Base-by-base conservation (phyloP, 2,888 invertebrate species). In the Carcina quercana region DNA sequence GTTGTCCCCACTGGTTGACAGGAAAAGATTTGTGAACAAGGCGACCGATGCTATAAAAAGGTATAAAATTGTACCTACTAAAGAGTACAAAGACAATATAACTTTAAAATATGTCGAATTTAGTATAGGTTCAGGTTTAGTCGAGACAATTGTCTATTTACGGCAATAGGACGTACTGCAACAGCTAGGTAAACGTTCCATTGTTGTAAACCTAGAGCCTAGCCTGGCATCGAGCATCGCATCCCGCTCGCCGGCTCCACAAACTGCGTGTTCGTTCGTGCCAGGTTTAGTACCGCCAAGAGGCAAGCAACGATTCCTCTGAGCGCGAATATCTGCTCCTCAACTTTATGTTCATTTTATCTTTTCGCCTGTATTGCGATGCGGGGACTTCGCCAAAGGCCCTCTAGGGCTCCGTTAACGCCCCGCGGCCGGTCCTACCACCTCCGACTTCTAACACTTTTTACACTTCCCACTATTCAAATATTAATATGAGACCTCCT, bases 271-370 rank as follows among this genome's bases (percentile, higher is more conserved):
- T 57, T 53, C 49, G 47, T 50, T 53, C 66, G 60, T 68, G 61
- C 58, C 59, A 57, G 60, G 65, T 69, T 76, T 73, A 83, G 69
- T 76, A 69, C 56, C 79, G 72, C 60, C 82, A 58, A 44, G 82
- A 82, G 82, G 62, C 62, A 75, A 58, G 75, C 80, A 78, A 78
- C 72, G 75, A 78, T 71, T 78, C 82, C 80, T 79, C 68, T 51
- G 78, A 72, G 82, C 74, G 62, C 53, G 70, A 69, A 68, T 78
- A 80, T 80, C 76, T 72, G 61, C 71, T 76, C 63, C 75, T 80
- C 73, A 80, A 82, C 71, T 80, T 82, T 82, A 82, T 76, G 80
- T 82, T 78, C 79, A 74, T 82, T 82, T 83, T 82, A 83, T 83
- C 78, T 82, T 80, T 82, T 74, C 70, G 75, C 67, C 70, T 69